Conservation (phyloP, 1,140 invertebrate genomes). For the Euglossa dilemma region DNA sequence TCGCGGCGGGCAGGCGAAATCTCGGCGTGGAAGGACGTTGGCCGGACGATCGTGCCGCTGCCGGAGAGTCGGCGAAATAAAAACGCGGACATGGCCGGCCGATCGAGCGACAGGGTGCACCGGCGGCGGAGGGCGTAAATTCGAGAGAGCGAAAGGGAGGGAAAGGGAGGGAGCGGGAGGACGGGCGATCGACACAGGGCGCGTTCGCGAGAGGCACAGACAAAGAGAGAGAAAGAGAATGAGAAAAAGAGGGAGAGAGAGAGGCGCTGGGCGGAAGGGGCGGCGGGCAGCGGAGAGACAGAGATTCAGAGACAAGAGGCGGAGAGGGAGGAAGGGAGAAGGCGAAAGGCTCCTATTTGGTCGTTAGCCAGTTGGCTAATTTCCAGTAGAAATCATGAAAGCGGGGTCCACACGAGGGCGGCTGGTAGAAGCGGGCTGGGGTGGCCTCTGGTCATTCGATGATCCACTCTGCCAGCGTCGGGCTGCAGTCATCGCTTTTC, state of each 20-base stretch:
- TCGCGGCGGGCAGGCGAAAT: constrained; percentile 37
- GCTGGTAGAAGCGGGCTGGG: constrained; percentile 57
- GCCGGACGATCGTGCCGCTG: constrained; percentile 60
- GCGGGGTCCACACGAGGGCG: constrained; percentile 68
- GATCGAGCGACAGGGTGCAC: constrained; percentile 57
- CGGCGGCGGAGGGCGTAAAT: constrained; percentile 41
- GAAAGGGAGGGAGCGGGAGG: constrained; percentile 60
- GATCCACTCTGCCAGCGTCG: constrained; percentile 76
- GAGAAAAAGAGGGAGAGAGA: constrained; percentile 52
- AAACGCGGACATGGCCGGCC: constrained; percentile 46
- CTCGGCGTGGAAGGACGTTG: constrained; percentile 35
- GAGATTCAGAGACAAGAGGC: constrained; percentile 51
- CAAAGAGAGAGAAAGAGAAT: constrained; percentile 36
- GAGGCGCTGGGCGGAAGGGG: constrained; percentile 44
- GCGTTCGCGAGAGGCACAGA: constrained; percentile 31
- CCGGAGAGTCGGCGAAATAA: constrained; percentile 57
- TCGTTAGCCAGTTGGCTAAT: constrained; percentile 83
- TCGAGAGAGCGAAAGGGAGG: constrained; percentile 21
- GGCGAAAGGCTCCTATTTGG: constrained; percentile 77
- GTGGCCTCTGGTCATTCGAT: constrained; percentile 79
- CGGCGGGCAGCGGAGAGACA: constrained; percentile 33
- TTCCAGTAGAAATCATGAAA: constrained; percentile 82
- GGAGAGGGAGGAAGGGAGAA: constrained; percentile 54
- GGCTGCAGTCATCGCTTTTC: constrained; percentile 79
- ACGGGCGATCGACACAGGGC: constrained; percentile 25